phyloP scores from a whole-genome alignment of 2,888 invertebrate genomes.

The Tanypteryx hageni region DNA sequence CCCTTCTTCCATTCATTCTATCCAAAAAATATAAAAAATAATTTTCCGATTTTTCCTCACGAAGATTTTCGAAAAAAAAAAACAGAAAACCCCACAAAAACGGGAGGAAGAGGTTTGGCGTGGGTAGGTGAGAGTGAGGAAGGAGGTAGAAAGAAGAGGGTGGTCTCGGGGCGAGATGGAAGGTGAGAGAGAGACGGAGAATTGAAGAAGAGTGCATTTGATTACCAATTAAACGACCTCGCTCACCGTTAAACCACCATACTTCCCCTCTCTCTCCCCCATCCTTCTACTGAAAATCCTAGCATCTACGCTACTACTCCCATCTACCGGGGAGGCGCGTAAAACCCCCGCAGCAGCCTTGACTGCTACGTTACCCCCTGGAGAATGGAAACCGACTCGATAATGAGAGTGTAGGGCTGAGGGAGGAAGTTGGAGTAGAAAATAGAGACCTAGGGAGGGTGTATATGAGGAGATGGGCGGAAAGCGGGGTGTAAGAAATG shows the following conservation, averaged over 20 bases:
- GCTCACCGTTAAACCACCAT: constrained; percentile 3
- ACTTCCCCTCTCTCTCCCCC: background rate
- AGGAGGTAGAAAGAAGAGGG: background rate
- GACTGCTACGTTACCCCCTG: background rate
- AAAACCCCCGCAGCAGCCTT: background rate
- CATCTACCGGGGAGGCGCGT: constrained; percentile 3
- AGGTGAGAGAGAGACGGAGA: too few relatives aligned
- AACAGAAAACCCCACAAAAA: background rate
- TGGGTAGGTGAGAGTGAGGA: background rate
- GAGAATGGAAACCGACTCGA: background rate
- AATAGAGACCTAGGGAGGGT: background rate
- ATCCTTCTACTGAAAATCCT: background rate
- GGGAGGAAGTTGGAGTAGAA: background rate
- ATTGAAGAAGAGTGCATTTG: background rate
- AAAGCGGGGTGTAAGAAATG: background rate
- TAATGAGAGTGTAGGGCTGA: background rate
- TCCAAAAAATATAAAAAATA: too few relatives aligned
- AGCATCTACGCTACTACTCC: background rate
- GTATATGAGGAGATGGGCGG: background rate
- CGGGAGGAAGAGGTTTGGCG: background rate
- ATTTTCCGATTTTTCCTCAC: too few relatives aligned
- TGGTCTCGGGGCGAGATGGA: background rate
- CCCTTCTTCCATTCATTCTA: too few relatives aligned
- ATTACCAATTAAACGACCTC: constrained; percentile 32
- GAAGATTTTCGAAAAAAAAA: too few relatives aligned